phyloP scores from a whole-genome alignment of 2,797 vertebrate species.

The Taeniopygia guttata region DNA sequence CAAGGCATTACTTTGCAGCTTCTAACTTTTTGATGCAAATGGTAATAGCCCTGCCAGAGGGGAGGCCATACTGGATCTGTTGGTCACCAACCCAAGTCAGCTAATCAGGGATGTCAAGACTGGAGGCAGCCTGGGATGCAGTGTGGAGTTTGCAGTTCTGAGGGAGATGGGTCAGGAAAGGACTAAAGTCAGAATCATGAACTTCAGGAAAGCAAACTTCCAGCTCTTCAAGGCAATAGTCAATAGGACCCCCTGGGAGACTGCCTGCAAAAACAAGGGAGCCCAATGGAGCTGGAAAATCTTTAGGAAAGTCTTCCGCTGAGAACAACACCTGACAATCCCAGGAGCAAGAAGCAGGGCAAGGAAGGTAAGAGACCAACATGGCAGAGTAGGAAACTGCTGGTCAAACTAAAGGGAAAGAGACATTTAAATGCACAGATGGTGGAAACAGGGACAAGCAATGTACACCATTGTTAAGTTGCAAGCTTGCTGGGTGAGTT shows the following conservation, averaged over 20 bases:
- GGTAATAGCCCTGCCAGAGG: background rate
- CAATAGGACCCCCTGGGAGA: background rate
- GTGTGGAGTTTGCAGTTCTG: background rate
- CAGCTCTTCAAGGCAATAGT: background rate
- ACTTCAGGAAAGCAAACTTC: background rate
- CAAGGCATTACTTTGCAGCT: background rate
- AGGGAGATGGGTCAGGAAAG: background rate
- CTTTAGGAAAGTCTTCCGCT: background rate
- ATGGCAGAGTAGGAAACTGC: background rate
- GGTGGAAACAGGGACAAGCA: background rate
- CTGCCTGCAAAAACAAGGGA: background rate
- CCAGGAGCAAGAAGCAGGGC: background rate
- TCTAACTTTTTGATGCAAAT: background rate
- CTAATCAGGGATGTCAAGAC: background rate
- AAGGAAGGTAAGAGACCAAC: background rate
- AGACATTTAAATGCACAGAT: background rate
- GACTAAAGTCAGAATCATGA: background rate
- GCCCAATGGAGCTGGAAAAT: background rate
- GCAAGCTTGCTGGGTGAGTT: fast-evolving
- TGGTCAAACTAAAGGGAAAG: background rate
- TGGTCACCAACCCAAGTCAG: background rate
- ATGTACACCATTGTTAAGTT: fast-evolving
- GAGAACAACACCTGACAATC: background rate
- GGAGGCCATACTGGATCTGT: fast-evolving
- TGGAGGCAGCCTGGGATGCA: background rate